Conservation (phyloP, 2,888 invertebrate species). For the Caenorhabditis sp. region DNA sequence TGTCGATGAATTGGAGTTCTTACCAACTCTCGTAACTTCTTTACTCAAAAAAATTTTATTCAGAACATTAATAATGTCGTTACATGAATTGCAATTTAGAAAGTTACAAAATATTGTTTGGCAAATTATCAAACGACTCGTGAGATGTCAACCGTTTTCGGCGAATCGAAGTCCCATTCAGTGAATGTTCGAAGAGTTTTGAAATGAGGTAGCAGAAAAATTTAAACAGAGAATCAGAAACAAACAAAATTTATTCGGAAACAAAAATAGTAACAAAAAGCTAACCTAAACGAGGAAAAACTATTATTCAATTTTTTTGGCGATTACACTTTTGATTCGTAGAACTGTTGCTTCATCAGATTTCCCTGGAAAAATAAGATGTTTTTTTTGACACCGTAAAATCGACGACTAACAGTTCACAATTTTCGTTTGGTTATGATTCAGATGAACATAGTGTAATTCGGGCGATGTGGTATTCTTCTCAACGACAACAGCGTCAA, state of each 20-base stretch:
- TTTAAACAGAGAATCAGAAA: neutral
- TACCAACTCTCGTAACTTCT: too few relatives aligned
- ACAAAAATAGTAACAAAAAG: neutral
- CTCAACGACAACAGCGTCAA: conserved; percentile 74
- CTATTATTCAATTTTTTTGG: conserved; percentile 31
- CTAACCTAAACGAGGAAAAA: neutral
- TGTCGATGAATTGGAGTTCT: neutral
- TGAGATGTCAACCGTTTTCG: too few relatives aligned
- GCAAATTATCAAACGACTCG: too few relatives aligned
- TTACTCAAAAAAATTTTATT: too few relatives aligned
- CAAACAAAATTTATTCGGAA: neutral
- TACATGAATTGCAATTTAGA: too few relatives aligned
- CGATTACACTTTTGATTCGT: conserved; percentile 61
- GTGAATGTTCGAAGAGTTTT: too few relatives aligned
- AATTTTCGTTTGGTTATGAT: conserved; percentile 57
- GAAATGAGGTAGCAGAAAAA: too few relatives aligned
- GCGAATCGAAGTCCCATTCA: too few relatives aligned
- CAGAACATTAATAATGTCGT: too few relatives aligned
- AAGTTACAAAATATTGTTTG: too few relatives aligned
- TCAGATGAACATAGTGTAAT: conserved; percentile 55
- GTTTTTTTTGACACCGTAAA: neutral
- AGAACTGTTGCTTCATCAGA: conserved; percentile 62
- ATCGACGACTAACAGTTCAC: conserved; percentile 47
- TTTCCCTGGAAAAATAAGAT: conserved; percentile 52
- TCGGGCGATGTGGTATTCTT: conserved; percentile 70